Conservation (phyloP, 2,888 invertebrate species). For the Oxystoma pomonae region DNA sequence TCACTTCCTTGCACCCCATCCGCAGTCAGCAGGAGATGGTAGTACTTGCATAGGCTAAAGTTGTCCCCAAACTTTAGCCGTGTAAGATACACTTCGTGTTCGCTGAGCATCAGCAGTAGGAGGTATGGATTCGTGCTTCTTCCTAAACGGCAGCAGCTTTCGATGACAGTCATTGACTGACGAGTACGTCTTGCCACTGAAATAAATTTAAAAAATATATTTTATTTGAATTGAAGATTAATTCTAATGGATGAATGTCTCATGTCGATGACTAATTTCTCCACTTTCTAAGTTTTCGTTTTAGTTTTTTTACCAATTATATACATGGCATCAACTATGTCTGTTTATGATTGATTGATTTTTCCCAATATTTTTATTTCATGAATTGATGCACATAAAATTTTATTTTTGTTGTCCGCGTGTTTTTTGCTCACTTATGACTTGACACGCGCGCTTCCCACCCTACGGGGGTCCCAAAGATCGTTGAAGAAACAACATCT, state of each 20-base stretch:
- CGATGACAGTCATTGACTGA: neutral
- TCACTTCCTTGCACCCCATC: neutral
- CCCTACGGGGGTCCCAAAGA: too few relatives aligned
- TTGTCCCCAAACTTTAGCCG: neutral
- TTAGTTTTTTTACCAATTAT: too few relatives aligned
- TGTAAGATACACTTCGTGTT: neutral
- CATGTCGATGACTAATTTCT: neutral
- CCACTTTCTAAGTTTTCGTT: neutral
- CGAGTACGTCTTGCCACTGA: neutral
- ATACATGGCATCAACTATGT: too few relatives aligned
- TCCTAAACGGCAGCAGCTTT: neutral
- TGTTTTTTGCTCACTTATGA: too few relatives aligned
- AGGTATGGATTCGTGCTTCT: neutral
- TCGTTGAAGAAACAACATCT: too few relatives aligned
- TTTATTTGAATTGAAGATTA: constrained; percentile 7
- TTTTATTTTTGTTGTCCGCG: too few relatives aligned
- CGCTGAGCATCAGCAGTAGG: neutral
- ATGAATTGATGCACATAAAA: too few relatives aligned
- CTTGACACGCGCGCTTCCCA: too few relatives aligned
- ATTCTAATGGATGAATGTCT: constrained; percentile 2
- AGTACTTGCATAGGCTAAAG: neutral
- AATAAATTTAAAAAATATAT: neutral
- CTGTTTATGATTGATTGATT: too few relatives aligned
- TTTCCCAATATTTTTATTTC: too few relatives aligned
- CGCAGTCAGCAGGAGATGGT: neutral